Conservation (phyloP, 2,888 invertebrate genomes). For the Catotricha subobsoleta region DNA sequence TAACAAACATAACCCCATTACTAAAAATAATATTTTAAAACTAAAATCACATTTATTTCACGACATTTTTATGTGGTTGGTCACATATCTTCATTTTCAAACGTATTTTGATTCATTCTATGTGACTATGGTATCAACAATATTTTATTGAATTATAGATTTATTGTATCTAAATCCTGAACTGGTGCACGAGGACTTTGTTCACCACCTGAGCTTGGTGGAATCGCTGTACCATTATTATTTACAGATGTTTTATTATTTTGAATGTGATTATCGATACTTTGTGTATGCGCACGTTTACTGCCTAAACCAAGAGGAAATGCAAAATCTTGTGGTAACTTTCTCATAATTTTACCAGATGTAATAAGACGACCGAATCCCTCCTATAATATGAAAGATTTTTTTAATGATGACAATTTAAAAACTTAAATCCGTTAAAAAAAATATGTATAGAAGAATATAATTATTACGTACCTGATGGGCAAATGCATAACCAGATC, state of each 20-base stretch:
- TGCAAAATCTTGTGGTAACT: slow-evolving; percentile 65
- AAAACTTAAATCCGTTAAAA: not conserved
- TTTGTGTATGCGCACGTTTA: slow-evolving; percentile 21
- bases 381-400: slow-evolving; percentile 33
- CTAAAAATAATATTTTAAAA: not conserved
- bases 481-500: slow-evolving; percentile 96
- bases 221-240: slow-evolving; percentile 11
- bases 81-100: too few relatives aligned
- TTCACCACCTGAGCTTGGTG: slow-evolving; percentile 15
- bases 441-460: not conserved
- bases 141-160: slow-evolving; percentile 32
- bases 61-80: not conserved
- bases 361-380: slow-evolving; percentile 95
- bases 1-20: not conserved
- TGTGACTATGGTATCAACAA: too few relatives aligned
- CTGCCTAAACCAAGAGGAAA: slow-evolving; percentile 41
- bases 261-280: slow-evolving; percentile 6
- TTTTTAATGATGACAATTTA: not conserved
- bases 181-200: slow-evolving; percentile 30
- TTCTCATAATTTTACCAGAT: slow-evolving; percentile 88
- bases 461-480: slow-evolving; percentile 45
- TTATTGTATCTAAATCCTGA: slow-evolving; percentile 55
- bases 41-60: not conserved
- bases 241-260: slow-evolving; percentile 7
- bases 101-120: too few relatives aligned